These are phyloP conservation scores for Physeter macrocephalus DNA, from an alignment of 2,113 vertebrate genomes.

Conservation along the genomic window DNA sequence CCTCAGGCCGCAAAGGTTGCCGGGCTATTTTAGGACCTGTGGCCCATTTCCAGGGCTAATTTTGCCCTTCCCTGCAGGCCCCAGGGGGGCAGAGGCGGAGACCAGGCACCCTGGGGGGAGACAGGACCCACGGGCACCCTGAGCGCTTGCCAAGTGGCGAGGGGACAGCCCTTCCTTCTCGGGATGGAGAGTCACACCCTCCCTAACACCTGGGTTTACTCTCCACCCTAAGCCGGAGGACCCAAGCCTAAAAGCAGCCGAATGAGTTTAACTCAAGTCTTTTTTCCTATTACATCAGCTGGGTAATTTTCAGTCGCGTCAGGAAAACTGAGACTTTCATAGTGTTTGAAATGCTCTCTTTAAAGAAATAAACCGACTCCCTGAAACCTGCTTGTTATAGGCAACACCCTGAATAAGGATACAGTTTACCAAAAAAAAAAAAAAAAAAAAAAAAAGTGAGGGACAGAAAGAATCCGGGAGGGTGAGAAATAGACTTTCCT, in stretches of 20 bases:
- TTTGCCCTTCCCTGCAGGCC: neutral
- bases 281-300: neutral
- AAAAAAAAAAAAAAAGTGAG: neutral
- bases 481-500: neutral
- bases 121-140: neutral
- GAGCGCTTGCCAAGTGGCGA: fast-evolving
- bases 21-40: fast-evolving
- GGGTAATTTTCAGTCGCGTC: neutral
- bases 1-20: neutral
- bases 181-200: neutral
- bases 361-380: neutral
- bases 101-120: neutral
- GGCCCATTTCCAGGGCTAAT: neutral
- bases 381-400: neutral
- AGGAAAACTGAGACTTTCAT: neutral
- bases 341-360: neutral
- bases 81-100: neutral
- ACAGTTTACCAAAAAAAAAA: neutral
- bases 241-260: neutral
- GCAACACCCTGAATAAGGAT: neutral
- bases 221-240: no score
- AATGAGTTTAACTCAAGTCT: no score
- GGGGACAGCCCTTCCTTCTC: neutral
- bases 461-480: neutral
- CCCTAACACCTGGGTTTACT: fast-evolving